phyloP scores from a whole-genome alignment of 2,113 vertebrate genomes.

The Bubo scandiacus region DNA sequence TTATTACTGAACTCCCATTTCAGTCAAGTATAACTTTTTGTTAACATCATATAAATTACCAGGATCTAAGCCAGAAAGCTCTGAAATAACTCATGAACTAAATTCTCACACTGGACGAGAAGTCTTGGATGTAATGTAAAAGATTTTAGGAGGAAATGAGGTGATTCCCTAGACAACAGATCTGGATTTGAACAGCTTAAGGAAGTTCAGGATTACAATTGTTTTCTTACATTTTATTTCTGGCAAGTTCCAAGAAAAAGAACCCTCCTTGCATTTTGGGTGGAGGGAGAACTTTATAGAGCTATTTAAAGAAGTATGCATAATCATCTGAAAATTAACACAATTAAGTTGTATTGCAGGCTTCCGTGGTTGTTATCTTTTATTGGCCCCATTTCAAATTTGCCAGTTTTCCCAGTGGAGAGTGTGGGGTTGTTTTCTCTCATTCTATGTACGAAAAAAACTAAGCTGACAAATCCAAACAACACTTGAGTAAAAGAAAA shows the following conservation, averaged over 20 bases:
- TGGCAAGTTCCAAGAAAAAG: background rate
- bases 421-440: background rate
- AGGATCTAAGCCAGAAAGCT: background rate
- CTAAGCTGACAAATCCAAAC: background rate
- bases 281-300: background rate
- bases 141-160: slow-evolving; percentile 19
- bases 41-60: background rate
- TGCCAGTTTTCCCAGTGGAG: background rate
- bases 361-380: slow-evolving; percentile 29
- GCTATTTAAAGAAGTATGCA: slow-evolving; percentile 1
- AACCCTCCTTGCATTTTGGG: background rate
- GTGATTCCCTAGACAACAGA: slow-evolving; percentile 22
- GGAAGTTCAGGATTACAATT: background rate
- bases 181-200: slow-evolving; percentile 25
- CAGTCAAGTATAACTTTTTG: background rate
- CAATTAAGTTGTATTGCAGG: background rate
- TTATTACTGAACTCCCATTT: background rate
- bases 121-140: background rate
- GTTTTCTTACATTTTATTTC: background rate
- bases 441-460: background rate
- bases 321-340: slow-evolving; percentile 15
- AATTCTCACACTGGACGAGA: background rate
- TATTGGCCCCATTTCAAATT: slow-evolving; percentile 4
- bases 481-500: background rate
- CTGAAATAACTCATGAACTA: background rate